A percentile compares a stretch with the other conserved stretches of the same genome.
Conservation (phyloP, 2,113 vertebrate species). For the Amazona vittata region DNA sequence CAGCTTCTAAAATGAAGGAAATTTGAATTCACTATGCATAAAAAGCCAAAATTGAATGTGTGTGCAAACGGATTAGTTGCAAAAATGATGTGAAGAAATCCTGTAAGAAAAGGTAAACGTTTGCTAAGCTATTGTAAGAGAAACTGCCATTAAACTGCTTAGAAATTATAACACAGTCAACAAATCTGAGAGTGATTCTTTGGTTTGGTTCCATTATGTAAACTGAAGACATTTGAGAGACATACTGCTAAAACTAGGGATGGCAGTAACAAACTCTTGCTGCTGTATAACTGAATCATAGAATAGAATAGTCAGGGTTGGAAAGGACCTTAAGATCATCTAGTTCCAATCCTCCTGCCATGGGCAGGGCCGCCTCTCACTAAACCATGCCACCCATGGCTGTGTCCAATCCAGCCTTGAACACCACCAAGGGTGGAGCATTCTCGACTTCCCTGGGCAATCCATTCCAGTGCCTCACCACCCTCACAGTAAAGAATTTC, state of each 20-base stretch:
- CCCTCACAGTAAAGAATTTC: no score
- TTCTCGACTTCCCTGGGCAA: no score
- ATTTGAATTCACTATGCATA: neutral
- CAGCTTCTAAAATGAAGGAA: slow-evolving; percentile 20
- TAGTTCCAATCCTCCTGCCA: no score
- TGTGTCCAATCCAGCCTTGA: no score
- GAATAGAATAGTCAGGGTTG: no score
- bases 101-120: neutral
- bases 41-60: neutral
- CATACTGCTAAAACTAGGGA: neutral
- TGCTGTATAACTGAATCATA: neutral
- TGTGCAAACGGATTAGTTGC: neutral
- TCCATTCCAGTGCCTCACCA: no score
- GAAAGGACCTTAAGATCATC: no score
- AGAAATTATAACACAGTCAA: neutral
- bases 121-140: neutral
- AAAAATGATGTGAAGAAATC: neutral
- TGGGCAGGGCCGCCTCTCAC: no score
- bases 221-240: neutral
- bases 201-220: neutral
- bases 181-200: neutral
- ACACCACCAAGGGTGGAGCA: no score
- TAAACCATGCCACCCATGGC: no score
- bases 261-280: neutral
- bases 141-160: neutral